phyloP scores from a whole-genome alignment of 2,888 invertebrate genomes.

The Lithophane leautieri region DNA sequence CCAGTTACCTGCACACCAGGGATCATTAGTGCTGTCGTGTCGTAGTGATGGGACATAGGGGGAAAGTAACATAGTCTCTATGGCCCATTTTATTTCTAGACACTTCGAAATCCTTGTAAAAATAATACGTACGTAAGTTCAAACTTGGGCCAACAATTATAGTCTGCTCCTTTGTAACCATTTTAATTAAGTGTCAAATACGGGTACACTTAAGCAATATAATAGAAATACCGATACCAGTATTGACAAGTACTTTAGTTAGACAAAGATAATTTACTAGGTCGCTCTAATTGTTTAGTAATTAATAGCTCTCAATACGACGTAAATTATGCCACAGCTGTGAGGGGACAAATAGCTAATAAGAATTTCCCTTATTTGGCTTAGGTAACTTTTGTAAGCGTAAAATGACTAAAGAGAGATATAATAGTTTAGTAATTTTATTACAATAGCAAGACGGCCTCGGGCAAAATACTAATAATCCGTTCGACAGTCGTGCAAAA shows the following conservation, averaged over 20 bases:
- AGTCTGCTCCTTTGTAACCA: neutral
- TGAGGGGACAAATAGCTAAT: conserved; percentile 40
- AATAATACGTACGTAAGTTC: neutral
- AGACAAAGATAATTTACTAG: conserved; percentile 53
- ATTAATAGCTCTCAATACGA: conserved; percentile 53
- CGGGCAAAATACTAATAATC: conserved; percentile 6
- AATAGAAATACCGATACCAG: conserved; percentile 13
- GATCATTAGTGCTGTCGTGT: conserved; percentile 56
- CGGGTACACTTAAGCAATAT: conserved; percentile 14
- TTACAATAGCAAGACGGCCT: neutral
- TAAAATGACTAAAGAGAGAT: neutral
- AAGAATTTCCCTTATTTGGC: conserved; percentile 34
- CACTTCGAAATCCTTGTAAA: neutral
- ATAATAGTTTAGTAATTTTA: too few relatives aligned
- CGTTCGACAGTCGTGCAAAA: neutral
- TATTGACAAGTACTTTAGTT: conserved; percentile 17
- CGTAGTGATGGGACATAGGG: conserved; percentile 48
- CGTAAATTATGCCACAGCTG: conserved; percentile 46
- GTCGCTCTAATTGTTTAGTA: conserved; percentile 58
- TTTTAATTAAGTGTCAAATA: conserved; percentile 19
- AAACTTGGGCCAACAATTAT: neutral
- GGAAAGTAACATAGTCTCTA: neutral
- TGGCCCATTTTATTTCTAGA: neutral
- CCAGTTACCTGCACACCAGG: conserved; percentile 65
- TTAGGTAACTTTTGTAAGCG: conserved; percentile 1